Evolutionary conservation across 2,113 vertebrate genomes (phyloP).

Genomic region (Aegotheles bennettii): DNA sequence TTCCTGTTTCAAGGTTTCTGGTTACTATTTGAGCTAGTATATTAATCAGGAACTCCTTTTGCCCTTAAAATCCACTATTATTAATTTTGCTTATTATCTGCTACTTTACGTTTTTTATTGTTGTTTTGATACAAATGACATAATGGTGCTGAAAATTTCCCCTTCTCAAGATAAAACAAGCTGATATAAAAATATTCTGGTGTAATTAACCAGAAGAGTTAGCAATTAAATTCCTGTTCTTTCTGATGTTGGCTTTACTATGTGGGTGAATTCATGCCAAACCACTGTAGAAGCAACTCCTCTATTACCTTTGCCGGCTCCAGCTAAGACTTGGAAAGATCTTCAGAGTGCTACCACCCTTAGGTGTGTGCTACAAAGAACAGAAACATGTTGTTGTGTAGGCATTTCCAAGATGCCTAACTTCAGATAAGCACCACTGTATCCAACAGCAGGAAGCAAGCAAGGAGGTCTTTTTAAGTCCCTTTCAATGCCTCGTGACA

Average conservation of each 20-base stretch:
- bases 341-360: not conserved
- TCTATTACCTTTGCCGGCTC: not conserved
- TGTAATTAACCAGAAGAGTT: not conserved
- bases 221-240: not conserved
- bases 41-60: not conserved
- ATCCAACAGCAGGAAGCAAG: not conserved
- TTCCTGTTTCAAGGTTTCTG: not conserved
- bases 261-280: not conserved
- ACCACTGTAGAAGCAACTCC: not conserved
- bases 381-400: not conserved
- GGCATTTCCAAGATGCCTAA: not conserved
- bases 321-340: not conserved
- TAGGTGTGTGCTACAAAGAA: not conserved
- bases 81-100: not conserved
- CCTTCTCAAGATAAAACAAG: not conserved
- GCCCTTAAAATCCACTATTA: not conserved
- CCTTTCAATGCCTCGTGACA: rapidly evolving
- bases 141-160: not conserved
- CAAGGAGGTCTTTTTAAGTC: not conserved
- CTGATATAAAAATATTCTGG: not conserved
- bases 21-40: not conserved
- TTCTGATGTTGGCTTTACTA: not conserved
- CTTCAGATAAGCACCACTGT: not conserved
- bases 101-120: not conserved
- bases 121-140: not conserved